A percentile compares a stretch with the other conserved stretches of the same genome.
These are phyloP conservation scores for Sorex fumeus DNA, from an alignment of 2,113 vertebrate species.

Conservation along the genomic window DNA sequence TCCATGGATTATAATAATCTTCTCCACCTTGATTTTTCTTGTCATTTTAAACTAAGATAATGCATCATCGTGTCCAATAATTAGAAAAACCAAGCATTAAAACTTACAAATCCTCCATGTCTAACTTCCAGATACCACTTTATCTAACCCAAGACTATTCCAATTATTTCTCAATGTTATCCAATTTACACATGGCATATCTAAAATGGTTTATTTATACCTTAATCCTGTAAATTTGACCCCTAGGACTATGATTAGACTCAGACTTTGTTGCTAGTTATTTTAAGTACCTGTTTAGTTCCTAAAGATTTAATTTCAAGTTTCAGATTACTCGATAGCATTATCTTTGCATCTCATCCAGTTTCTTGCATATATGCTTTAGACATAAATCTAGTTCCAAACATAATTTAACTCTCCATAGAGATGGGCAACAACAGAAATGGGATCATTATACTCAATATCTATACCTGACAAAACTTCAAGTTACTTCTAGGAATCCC, in stretches of 20 bases:
- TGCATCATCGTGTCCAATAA: neutral
- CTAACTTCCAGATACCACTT: neutral
- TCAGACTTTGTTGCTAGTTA: neutral
- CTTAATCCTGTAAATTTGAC: conserved; percentile 2
- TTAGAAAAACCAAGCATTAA: neutral
- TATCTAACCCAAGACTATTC: neutral
- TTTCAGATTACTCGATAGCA: conserved; percentile 9
- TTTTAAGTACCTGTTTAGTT: neutral
- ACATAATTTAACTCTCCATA: neutral
- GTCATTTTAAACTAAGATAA: neutral
- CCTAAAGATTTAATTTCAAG: neutral
- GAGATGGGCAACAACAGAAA: neutral
- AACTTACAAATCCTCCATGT: neutral
- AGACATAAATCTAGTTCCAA: neutral
- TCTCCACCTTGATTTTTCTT: neutral
- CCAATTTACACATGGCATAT: neutral
- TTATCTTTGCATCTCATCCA: conserved; percentile 18
- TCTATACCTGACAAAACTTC: neutral
- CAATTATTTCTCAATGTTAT: neutral
- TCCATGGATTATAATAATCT: conserved; percentile 4
- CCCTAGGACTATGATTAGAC: neutral
- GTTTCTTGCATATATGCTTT: neutral
- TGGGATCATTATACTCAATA: neutral
- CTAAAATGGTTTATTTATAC: neutral
- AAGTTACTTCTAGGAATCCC: neutral